Evolutionary conservation across 2,888 invertebrate genomes (phyloP), one percentile per base, ranked within the genome.

Genomic region (Andrena haemorrhoa): DNA sequence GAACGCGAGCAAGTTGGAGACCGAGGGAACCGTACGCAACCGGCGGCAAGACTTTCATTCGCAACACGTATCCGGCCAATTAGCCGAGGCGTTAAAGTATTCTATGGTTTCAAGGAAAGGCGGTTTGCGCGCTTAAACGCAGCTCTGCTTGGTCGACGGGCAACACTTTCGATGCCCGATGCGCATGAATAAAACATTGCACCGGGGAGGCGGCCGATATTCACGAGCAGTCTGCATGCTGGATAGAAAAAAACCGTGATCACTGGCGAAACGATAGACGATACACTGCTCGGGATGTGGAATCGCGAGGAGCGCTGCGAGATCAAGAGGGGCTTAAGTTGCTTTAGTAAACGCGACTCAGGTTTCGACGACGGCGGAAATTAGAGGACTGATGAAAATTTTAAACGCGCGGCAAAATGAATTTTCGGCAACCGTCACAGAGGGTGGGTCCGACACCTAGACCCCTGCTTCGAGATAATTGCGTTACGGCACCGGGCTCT

Each of bases 1-100:
- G 60, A 53, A 53, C 16, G 20, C 49, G 29, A 16, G 41, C 41
- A 41, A 16, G 41, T 3, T 16, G 41, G 2, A 16, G 51, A 75
- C 51, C 60, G 49, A 35, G 12, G 33, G 23, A 83, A 78, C 64
- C 83, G 77, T 82, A 65, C 73, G 70, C 65, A 69, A 41, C 66
- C 33, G 41, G n/a, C n/a, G 31, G 23, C 29, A 47, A 79, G 65
- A 82, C 81, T 83, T 80, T 81, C 77, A 85, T 87, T 89, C 81
- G 82, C 60, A 33, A 79, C 89, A 86, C 88, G 87, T 88, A 87
- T 83, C 79, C 82, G 81, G 75, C 84, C 90, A 92, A 91, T 92
- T 92, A 92, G 89, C 73, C 85, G 86, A 90, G 90, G 91, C 89
- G 92, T 90, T 91, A 91, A 91, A 90, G 91, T 92, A 92, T 92